Evolutionary conservation across 2,797 vertebrate species (phyloP), one percentile per base, ranked within the genome.

Genomic region (Neosalanx taihuensis): DNA sequence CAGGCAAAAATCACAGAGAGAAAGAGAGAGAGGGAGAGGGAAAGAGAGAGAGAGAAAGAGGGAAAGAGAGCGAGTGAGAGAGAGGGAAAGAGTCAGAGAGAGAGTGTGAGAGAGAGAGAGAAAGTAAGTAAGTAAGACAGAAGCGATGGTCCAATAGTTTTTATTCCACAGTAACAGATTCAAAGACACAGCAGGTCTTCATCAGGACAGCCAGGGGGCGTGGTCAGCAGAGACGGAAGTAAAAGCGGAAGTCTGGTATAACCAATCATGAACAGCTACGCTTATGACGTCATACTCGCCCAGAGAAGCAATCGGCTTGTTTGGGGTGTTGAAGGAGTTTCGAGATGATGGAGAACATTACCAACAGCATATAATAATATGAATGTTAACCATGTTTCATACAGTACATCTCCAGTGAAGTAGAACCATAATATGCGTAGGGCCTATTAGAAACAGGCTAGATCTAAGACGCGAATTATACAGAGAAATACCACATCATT

Each of bases 81-180:
- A 26, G 23, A 26, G 23, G 1, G 23, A 26, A 26, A 26, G 23
- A 26, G 23, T 26, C 1, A 26, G 23, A 26, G 23, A 26, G 23
- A 26, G 23, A 26, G n/a, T n/a, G n/a, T n/a, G n/a, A n/a, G n/a
- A 26, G 23, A 26, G 23, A 26, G 23, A 26, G 23, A 26, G 23
- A 26, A 1, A 26, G 23, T 1, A 12, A 35, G 26, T 62, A 62
- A 31, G 31, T 18, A 7, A 62, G 30, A 33, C 29, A 62, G 12
- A 62, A 30, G 31, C 29, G n/a, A 56, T 69, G 78, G 76, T 81
- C 70, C 81, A 88, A 84, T 82, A 85, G 82, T 79, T 76, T 90
- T 89, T 89, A 89, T 86, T 89, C 79, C 83, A 90, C 87, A 87
- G 77, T 79, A 41, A 86, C 82, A 88, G 83, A 87, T 78, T 89